These are phyloP conservation scores for Perithous albicinctus DNA, from an alignment of 2,888 invertebrate genomes.

Conservation along the genomic window DNA sequence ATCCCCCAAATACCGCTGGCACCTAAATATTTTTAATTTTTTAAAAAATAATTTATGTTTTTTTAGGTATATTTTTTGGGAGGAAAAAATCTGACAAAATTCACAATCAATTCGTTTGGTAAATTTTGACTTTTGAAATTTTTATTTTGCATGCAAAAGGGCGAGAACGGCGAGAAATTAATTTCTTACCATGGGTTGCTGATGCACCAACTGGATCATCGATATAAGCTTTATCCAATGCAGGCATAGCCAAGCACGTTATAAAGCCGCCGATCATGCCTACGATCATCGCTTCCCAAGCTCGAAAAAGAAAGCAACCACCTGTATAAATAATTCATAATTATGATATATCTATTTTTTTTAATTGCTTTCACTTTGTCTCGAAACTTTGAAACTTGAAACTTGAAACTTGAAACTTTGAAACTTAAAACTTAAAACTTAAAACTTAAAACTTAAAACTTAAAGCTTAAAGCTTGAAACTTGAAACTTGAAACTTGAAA, in stretches of 20 bases:
- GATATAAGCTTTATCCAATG: slow-evolving; percentile 91
- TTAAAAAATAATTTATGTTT: not conserved
- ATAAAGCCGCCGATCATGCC: slow-evolving; percentile 92
- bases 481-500: too few relatives aligned
- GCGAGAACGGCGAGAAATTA: too few relatives aligned
- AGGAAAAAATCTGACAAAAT: too few relatives aligned
- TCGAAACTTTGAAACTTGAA: too few relatives aligned
- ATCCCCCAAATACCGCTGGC: slow-evolving; percentile 89
- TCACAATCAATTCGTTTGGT: too few relatives aligned
- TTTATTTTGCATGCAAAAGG: not conserved
- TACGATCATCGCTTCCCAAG: slow-evolving; percentile 94
- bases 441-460: too few relatives aligned
- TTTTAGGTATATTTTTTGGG: not conserved
- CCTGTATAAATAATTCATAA: slow-evolving; percentile 84
- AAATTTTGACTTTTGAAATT: too few relatives aligned
- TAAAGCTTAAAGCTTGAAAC: too few relatives aligned
- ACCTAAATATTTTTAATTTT: slow-evolving; percentile 72
- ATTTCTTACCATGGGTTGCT: slow-evolving; percentile 94
- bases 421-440: too few relatives aligned
- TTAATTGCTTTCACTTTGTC: not conserved
- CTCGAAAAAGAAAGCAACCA: slow-evolving; percentile 93
- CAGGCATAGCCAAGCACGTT: slow-evolving; percentile 89
- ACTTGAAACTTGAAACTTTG: too few relatives aligned
- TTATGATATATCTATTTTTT: not conserved
- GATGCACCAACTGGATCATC: slow-evolving; percentile 97